Percentiles rank a stretch among this genome's conserved stretches.
Evolutionary conservation across 2,888 invertebrate genomes (phyloP).

Genomic region (Plebejus argus): DNA sequence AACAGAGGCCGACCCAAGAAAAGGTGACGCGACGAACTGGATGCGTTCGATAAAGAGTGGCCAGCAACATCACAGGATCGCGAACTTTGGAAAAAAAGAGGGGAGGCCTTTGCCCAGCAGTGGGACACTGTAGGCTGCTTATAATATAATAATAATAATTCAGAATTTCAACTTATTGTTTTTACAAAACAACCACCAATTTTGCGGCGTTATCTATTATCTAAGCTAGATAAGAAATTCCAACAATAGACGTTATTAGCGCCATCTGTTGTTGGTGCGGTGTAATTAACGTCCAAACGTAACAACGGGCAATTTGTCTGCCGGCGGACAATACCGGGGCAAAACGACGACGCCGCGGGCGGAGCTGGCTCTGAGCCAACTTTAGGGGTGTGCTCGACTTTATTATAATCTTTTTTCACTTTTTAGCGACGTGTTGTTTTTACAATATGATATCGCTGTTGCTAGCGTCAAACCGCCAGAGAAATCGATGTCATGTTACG

Average conservation of each 20-base stretch:
- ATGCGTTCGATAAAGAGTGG: too few species aligned
- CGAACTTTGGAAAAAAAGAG: too few species aligned
- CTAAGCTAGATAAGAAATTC: neutral
- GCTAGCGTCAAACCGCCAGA: neutral
- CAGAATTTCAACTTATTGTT: neutral
- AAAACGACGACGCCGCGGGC: conserved; percentile 10
- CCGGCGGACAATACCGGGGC: conserved; percentile 7
- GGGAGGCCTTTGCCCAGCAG: too few species aligned
- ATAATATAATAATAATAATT: too few species aligned
- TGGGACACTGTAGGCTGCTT: too few species aligned
- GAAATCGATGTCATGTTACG: neutral
- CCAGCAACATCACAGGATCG: too few species aligned
- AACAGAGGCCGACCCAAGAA: too few species aligned
- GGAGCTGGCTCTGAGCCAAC: neutral
- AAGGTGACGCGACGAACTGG: too few species aligned
- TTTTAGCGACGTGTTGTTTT: neutral
- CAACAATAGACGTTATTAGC: conserved; percentile 8
- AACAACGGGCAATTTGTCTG: conserved; percentile 21
- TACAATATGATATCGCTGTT: neutral
- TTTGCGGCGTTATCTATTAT: neutral
- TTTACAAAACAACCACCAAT: neutral
- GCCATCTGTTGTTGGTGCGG: conserved; percentile 16
- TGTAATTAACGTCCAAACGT: conserved; percentile 12
- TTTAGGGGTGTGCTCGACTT: neutral
- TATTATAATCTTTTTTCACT: conserved; percentile 6